phyloP scores from a whole-genome alignment of 2,113 vertebrate genomes.

The Cryptomyrus ogoouensis region DNA sequence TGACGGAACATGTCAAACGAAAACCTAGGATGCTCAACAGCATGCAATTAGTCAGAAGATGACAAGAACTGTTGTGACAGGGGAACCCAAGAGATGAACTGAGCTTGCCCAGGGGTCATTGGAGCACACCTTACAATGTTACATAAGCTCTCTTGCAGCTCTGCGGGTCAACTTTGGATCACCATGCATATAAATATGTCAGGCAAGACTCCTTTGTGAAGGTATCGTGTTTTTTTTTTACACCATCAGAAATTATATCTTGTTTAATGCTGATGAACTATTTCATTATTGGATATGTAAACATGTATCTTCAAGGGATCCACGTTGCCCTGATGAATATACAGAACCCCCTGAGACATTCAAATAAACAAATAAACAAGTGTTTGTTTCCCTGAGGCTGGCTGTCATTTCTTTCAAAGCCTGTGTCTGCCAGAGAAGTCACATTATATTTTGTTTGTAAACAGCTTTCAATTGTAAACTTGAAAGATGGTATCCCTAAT shows the following conservation, averaged over 20 bases:
- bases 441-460: constrained; percentile 60
- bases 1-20: constrained; percentile 12
- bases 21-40: not conserved
- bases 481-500: constrained; percentile 68
- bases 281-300: not conserved
- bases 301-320: not conserved
- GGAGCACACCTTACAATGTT: not conserved
- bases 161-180: not conserved
- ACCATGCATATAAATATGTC: not conserved
- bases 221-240: not conserved
- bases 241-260: not conserved
- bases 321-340: not conserved
- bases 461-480: constrained; percentile 58
- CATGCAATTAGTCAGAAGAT: constrained; percentile 16
- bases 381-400: constrained; percentile 49
- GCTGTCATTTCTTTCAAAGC: not conserved
- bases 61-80: not conserved
- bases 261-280: not conserved
- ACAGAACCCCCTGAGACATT: constrained; percentile 27
- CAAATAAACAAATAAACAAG: constrained; percentile 48
- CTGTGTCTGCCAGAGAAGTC: constrained; percentile 43
- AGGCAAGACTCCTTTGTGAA: not conserved
- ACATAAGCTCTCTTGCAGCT: not conserved
- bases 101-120: not conserved
- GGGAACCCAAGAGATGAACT: not conserved